Base-by-base conservation (phyloP, 2,797 vertebrate genomes). In the Rhyacichthys aspro region DNA sequence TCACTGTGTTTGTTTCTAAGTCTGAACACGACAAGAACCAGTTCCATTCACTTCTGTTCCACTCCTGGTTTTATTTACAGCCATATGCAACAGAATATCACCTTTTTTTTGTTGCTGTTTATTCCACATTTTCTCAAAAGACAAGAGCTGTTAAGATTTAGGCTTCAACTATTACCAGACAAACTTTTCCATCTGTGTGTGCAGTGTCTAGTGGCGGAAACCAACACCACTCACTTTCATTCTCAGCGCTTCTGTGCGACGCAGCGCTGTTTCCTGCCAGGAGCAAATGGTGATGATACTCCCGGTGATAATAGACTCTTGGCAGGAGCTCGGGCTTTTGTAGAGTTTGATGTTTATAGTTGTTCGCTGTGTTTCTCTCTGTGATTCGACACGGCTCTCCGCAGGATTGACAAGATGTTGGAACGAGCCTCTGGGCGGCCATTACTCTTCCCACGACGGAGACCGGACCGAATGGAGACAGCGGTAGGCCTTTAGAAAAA, bases 271-370 rank as follows among this genome's bases (percentile, higher is more conserved):
- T 36, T 36, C 47, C 47, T 38, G 49, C 15, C 34, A 50, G 48
- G 16, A 16, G 10, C 15, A 15, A 38, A 8, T 12, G 2, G 3
- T 12, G 34, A 4, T 52, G 34, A 38, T 38, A 7, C 33, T 37
- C 15, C 10, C 11, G 34, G 49, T 38, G 49, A 37, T 52, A 52
- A 50, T 14, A 52, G 48, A 11, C 32, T 16, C n/a, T 37, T 50
- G 48, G 48, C 48, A 11, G n/a, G 5, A 16, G 34, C 48, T 33
- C 34, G 34, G 16, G 34, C 49, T 52, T 36, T 3, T 38, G 49
- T 52, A 37, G 34, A 37, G 33, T 37, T 52, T 18, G 34, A 18
- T 38, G 33, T 38, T 52, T 17, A 16, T 11, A 52, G 49, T 38
- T 52, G 49, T 52, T 52, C 49, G 34, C 34, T 28, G 15, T 11